Base-by-base conservation (phyloP, 2,797 vertebrate species). In the Phoeniculus purpureus region DNA sequence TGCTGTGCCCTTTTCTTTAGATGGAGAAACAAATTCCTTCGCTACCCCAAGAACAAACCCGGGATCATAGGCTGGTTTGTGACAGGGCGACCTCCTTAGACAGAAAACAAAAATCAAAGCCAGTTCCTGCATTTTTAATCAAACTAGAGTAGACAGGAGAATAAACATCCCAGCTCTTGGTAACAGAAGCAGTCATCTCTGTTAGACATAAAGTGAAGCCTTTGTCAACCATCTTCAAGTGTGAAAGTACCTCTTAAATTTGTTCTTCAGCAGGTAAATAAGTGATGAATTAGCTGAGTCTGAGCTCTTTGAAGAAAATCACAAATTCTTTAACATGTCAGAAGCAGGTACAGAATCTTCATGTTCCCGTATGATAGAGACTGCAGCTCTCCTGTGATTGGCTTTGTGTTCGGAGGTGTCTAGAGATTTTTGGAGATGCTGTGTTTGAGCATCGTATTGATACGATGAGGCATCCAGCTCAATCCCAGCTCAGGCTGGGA, bases 251-350 rank as follows among this genome's bases (percentile, higher is more conserved):
- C 89, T 92, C 82, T 78, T 83, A 59, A 7, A 20, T 93, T 37
- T 89, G 76, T 91, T 80, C 64, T 94, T 64, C 81, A 86, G 65
- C 89, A 94, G 80, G 82, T 88, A 93, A 94, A 89, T 81, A 95
- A 94, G 82, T 92, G 80, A 91, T 95, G 88, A 92, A 95, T 96
- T 95, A 94, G 90, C 91, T 92, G 93, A 86, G 94, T 85, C 92
- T 78, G 94, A 85, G 77, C 80, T 76, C 23, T 50, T n/a, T 78
- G 47, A 82, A 83, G 62, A 54, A 71, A 18, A 67, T 90, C 76
- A 68, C 60, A 65, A 83, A 56, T 95, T 93, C 90, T 87, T 77
- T 94, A 87, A 94, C 64, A 85, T 48, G 25, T 55, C 54, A 72
- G 64, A 85, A 78, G 65, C 37, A 56, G 40, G 37, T 70, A 58